phyloP scores from a whole-genome alignment of 2,888 invertebrate species.

The Cephonodes hylas region DNA sequence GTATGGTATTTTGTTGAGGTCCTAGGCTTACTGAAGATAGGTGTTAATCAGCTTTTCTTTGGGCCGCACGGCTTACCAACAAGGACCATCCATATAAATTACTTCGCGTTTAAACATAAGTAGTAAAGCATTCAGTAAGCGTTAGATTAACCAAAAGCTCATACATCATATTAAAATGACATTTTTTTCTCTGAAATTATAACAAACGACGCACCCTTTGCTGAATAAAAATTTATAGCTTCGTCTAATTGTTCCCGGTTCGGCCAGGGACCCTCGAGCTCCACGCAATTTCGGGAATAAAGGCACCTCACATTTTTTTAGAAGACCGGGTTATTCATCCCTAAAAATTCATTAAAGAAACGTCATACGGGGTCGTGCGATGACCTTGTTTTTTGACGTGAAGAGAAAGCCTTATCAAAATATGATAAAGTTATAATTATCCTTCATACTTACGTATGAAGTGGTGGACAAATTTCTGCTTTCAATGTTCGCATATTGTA shows the following conservation, averaged over 20 bases:
- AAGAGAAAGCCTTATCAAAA: too few relatives aligned
- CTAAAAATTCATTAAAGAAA: background rate
- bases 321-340: background rate
- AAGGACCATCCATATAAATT: too few relatives aligned
- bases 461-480: too few relatives aligned
- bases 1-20: too few relatives aligned
- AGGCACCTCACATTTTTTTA: background rate
- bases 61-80: too few relatives aligned
- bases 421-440: too few relatives aligned
- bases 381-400: too few relatives aligned
- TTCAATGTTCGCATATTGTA: too few relatives aligned
- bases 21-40: too few relatives aligned
- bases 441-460: too few relatives aligned
- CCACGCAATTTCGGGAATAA: background rate
- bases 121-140: background rate
- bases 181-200: constrained; percentile 4
- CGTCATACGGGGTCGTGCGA: background rate
- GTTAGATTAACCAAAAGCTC: background rate
- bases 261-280: background rate
- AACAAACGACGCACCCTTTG: constrained; percentile 7
- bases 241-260: constrained; percentile 1
- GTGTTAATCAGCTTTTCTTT: too few relatives aligned
- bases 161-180: constrained; percentile 1
- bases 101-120: background rate
- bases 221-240: constrained; percentile 2